A percentile compares a stretch with the other conserved stretches of the same genome.
Evolutionary conservation across 2,797 vertebrate genomes (phyloP).

Genomic region (Poecilia wingei): DNA sequence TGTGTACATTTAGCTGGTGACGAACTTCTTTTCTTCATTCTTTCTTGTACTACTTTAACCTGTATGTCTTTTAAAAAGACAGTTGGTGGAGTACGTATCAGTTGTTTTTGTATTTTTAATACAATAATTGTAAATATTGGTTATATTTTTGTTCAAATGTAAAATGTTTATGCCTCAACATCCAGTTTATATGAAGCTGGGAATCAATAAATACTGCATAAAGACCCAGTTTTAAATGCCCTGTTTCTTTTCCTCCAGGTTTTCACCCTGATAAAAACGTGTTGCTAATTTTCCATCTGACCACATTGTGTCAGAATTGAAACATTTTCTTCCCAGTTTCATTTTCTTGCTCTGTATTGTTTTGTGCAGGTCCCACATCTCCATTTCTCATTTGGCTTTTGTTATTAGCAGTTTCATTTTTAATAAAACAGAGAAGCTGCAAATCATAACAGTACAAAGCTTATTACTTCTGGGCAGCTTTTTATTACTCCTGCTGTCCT

Average conservation of each 20-base stretch:
- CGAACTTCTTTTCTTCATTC: conserved; percentile 87
- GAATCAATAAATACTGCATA: conserved; percentile 95
- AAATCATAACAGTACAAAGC: neutral
- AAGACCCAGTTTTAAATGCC: conserved; percentile 76
- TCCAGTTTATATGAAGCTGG: conserved; percentile 99
- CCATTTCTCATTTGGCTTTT: conserved; percentile 32
- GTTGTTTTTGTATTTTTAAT: conserved; percentile 99
- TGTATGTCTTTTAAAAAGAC: conserved; percentile 99
- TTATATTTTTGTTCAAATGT: conserved; percentile 99
- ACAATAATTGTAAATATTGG: conserved; percentile 99
- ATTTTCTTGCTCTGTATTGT: conserved; percentile 45
- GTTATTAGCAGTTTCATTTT: conserved; percentile 2
- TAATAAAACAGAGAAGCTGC: conserved; percentile 11
- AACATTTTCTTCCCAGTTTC: conserved; percentile 56
- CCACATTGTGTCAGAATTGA: conserved; percentile 70
- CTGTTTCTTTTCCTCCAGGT: conserved; percentile 37
- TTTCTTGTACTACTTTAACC: conserved; percentile 97
- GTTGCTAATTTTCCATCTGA: conserved; percentile 74
- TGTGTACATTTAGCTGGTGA: conserved; percentile 99
- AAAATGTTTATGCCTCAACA: conserved; percentile 99
- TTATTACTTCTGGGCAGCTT: conserved; percentile 4
- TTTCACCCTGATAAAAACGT: conserved; percentile 66
- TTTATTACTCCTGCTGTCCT: neutral
- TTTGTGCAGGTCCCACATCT: conserved; percentile 31
- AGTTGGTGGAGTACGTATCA: conserved; percentile 97